Evolutionary conservation across 92 coral and sea anemone genomes (phyloP).

Genomic region (Ricordea florida): DNA sequence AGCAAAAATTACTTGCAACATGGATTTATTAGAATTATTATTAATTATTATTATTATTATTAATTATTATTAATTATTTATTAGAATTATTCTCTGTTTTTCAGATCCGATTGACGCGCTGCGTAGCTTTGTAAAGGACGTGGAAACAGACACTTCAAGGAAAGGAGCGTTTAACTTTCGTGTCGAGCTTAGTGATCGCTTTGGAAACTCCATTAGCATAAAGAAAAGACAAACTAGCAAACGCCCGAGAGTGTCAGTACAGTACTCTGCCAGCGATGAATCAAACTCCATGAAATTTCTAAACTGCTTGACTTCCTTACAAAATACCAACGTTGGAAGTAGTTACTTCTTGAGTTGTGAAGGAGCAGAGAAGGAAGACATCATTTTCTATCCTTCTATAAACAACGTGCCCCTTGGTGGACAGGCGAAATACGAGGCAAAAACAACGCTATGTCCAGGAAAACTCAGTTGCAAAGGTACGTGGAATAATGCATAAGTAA

Average conservation of each 20-base stretch:
- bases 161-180: slow-evolving; percentile 54
- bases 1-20: too few relatives aligned
- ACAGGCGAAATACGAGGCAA: slow-evolving; percentile 30
- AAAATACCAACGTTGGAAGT: not conserved
- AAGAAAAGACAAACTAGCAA: not conserved
- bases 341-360: slow-evolving; percentile 11
- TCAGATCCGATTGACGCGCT: slow-evolving; percentile 68
- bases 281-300: slow-evolving; percentile 30
- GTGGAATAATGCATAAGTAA: not conserved
- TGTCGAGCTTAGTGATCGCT: slow-evolving; percentile 50
- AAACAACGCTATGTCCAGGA: slow-evolving; percentile 65
- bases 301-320: slow-evolving; percentile 14
- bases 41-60: too few relatives aligned
- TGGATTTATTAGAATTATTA: too few relatives aligned
- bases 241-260: slow-evolving; percentile 30
- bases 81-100: not conserved
- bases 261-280: slow-evolving; percentile 25
- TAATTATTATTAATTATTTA: too few relatives aligned
- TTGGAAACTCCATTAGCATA: slow-evolving; percentile 12
- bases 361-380: slow-evolving; percentile 46
- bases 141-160: slow-evolving; percentile 22
- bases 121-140: slow-evolving; percentile 34
- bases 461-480: slow-evolving; percentile 57
- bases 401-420: slow-evolving; percentile 63
- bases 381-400: slow-evolving; percentile 47